Evolutionary conservation across 2,113 vertebrate species (phyloP), one percentile per base, ranked within the genome.

Genomic region (Corvus moneduloides): DNA sequence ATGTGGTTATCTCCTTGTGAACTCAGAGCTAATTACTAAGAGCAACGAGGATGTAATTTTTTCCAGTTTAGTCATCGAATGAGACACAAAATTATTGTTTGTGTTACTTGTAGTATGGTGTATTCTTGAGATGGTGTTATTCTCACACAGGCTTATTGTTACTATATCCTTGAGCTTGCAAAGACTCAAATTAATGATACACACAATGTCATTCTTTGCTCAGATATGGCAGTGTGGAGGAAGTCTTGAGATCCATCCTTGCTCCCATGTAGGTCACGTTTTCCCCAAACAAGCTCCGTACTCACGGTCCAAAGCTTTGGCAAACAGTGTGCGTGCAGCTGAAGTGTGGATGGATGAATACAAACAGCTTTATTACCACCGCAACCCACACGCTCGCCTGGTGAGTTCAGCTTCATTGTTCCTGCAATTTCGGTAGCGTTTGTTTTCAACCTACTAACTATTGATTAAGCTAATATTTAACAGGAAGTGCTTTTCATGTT

Each of bases 191-290:
- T 64, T 79, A 62, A 55, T 24, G 39, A 55, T 18, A 11, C 20
- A 13, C 24, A 13, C 37, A 26, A 74, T 55, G 30, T 84, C 39
- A 83, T 91, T 91, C 56, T 94, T 94, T 96, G 41, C 61, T 69
- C 96, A 99, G 99, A 99, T 99, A 97, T 99, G 99, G 99, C 99
- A 99, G 91, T 99, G 99, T 62, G 99, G 99, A 48, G 99, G 99
- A 84, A 99, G 97, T 90, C 98, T 99, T 95, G 99, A 99, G 97
- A 96, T 98, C 90, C 99, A 99, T 96, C 99, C 99, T 0, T 99
- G 99, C 96, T 99, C 99, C 56, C 99, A 99, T 2, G 99, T 99
- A 61, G 99, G 99, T 58, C 99, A 99, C 0, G 96, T 99, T 67
- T 99, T 99, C 95, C 99, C 99, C 30, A 99, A 98, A 84, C 99